Base-by-base conservation (phyloP, 2,888 invertebrate genomes). In the Lepidonotus clava region DNA sequence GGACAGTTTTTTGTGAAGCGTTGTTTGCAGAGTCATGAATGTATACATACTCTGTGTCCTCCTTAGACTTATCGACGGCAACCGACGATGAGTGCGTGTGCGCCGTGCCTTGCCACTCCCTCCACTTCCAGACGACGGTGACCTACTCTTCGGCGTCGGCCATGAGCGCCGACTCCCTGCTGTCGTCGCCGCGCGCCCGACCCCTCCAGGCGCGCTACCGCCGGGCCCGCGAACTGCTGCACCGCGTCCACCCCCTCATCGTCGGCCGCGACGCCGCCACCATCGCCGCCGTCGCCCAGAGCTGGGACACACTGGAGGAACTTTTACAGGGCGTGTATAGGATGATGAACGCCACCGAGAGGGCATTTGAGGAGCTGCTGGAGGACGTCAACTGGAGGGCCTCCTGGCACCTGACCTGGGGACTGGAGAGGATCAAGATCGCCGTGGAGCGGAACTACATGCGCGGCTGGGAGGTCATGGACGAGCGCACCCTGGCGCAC, bases 91-190 rank as follows among this genome's bases (percentile, higher is more conserved):
- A 38, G 2, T 76, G 76, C 38, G 14, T 1, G 24, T 76, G 76
- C 24, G n/a, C 76, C 8, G 76, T 76, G 38, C 76, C 76, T 24
- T 76, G 76, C 38, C 18, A 76, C 21, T 36, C n/a, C 21, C 38
- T 40, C 1, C 40, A 76, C 40, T 76, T 40, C 38, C 18, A 40
- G 76, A 40, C 76, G 1, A 76, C 76, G 1, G 76, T 76, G 1
- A 76, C 76, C 18, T 76, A 76, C 38, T 76, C 76, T 4, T 76
- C 76, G 1, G 76, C 76, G 34, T 76, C 76, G 36, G 38, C 38
- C n/a, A 76, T 76, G 40, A 76, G 28, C 76, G 40, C 28, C 36
- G 38, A 36, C 40, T 36, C 36, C 6, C 40, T 76, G 18, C 24
- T 40, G 14, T 34, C 40, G 21, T 76, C 76, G 21, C 36, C 36